Evolutionary conservation across 2,113 vertebrate species (phyloP), one percentile per base, ranked within the genome.

Genomic region (Proterorhinus semilunaris): DNA sequence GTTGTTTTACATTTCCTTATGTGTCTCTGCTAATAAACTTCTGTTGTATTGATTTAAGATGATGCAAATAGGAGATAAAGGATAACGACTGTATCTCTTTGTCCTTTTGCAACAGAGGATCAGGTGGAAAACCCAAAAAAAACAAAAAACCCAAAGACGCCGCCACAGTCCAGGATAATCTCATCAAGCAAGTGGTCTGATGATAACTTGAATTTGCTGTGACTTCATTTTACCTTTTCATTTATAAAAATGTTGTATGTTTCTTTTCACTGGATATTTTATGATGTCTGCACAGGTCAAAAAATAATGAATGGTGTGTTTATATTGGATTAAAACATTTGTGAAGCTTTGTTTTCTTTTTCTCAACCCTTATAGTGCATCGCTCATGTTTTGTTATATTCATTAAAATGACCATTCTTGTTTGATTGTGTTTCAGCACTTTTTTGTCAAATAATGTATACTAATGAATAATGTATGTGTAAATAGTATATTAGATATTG

Each of bases 111-210:
- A 65, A 62, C 86, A 92, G 92, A 68, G 87, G 76, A 73, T 79
- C 81, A 52, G 83, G 68, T 48, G 71, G 44, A 67, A 62, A 5
- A 10, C 75, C 83, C 75, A 87, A 83, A 67, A 62, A 5, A 10
- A 74, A 82, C 75, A 87, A 83, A 69, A 55, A 0, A 9, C 44
- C 59, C 58, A 90, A 89, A 65, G 86, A 91, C 62, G 68, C 77
- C 11, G 62, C 84, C 42, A 52, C 44, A 42, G 21, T 87, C 49
- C 72, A 88, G 67, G 87, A 90, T 74, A 72, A 72, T 27, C 67
- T 80, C 27, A 68, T 91, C 6, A 91, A 92, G 71, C 89, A 80
- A 61, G 10, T 65, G 46, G 64, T 61, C 52, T 92, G 87, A 91
- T 21, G 21, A 21, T 21, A 17, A 17, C 52, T 53, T 53, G 6